phyloP scores from a whole-genome alignment of 2,797 vertebrate genomes.

The Channallabes apus region DNA sequence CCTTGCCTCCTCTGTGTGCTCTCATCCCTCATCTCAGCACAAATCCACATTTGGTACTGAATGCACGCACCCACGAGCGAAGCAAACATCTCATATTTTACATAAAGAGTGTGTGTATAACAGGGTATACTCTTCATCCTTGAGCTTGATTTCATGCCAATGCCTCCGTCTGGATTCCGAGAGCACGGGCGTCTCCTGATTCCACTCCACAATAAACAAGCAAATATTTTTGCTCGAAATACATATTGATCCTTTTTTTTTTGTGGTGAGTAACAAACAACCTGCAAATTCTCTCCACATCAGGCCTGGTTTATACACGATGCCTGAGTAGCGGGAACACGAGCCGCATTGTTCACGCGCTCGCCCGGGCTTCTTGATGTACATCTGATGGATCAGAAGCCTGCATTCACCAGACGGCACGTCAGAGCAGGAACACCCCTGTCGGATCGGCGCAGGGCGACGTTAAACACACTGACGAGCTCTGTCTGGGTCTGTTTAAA shows the following conservation, averaged over 20 bases:
- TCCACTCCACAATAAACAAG: background rate
- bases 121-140: background rate
- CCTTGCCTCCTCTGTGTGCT: constrained; percentile 72
- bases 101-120: constrained; percentile 5
- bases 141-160: background rate
- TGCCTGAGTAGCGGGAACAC: background rate
- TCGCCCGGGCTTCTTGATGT: background rate
- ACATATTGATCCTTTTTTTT: background rate
- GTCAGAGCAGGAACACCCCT: background rate
- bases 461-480: background rate
- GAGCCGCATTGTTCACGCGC: background rate
- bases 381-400: background rate
- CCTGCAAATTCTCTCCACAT: background rate
- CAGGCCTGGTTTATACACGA: background rate
- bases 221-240: background rate
- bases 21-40: constrained; percentile 51
- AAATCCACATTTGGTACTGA: constrained; percentile 73
- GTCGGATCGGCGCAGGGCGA: background rate
- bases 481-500: background rate
- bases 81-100: constrained; percentile 81
- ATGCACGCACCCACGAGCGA: constrained; percentile 79
- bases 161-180: background rate
- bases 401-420: background rate
- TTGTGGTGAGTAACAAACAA: background rate
- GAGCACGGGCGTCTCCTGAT: background rate